Base-by-base conservation (phyloP, 2,113 vertebrate species). In the Pitta sordida region DNA sequence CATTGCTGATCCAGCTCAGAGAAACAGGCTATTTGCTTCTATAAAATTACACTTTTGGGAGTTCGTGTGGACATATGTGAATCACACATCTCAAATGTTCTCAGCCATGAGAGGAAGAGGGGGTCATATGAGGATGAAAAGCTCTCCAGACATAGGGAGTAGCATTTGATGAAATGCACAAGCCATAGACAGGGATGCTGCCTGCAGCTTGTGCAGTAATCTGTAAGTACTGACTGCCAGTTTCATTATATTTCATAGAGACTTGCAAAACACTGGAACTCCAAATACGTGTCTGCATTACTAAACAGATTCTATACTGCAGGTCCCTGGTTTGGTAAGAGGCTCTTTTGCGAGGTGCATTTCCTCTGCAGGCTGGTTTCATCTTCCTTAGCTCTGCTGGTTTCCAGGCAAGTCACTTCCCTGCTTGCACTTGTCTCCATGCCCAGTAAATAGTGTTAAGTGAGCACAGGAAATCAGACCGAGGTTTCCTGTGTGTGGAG, bases 31-130 rank as follows among this genome's bases (percentile, higher is more conserved):
- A 62, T 90, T 95, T 91, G 17, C 43, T 93, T 93, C 68, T 83
- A 11, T 86, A 90, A 94, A 88, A 90, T 92, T 83, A 90, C 59
- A 65, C 70, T 95, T 87, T 81, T 43, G 63, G 41, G 87, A 87
- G 53, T 85, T 94, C 43, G 14, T 60, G n/a, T 88, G 52, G 59
- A 48, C 39, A 17, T 86, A 90, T 86, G 63, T 88, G 79, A 95
- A 90, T 91, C 82, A 67, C 24, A 51, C 4, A 3, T 77, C 69
- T 94, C 36, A 87, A 84, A 73, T n/a, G 36, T 43, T 84, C 39
- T 83, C 63, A 70, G 63, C 90, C 76, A 64, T 78, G 87, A 70
- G 64, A 78, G 60, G 43, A 55, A 71, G n/a, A 71, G 49, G 9
- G 27, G 39, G 59, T 92, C 85, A 95, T 63, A 15, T 56, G 36